Conservation (phyloP, 2,888 invertebrate species). For the Leptogaster cylindrica region DNA sequence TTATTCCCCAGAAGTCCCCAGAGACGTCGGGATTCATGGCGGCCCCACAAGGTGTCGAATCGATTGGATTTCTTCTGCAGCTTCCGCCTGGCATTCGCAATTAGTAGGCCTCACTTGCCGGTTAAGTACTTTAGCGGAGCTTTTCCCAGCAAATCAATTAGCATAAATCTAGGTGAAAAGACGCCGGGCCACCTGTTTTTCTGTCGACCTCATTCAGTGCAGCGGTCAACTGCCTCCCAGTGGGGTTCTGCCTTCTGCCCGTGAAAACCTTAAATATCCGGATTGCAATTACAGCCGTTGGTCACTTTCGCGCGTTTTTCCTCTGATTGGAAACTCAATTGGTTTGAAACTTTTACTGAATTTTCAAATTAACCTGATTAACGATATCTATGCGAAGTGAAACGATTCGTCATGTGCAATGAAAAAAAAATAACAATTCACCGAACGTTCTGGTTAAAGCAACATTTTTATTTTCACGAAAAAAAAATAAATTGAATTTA, state of each 20-base stretch:
- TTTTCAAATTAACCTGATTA: constrained; percentile 31
- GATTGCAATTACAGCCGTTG: too few species aligned
- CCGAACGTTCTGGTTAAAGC: too few species aligned
- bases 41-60: constrained; percentile 7
- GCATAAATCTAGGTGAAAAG: constrained; percentile 29
- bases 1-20: not conserved
- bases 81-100: not conserved
- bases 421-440: too few species aligned
- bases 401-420: constrained; percentile 21
- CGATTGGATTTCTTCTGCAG: constrained; percentile 18
- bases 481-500: too few species aligned
- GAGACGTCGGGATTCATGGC: not conserved
- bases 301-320: constrained; percentile 30
- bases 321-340: constrained; percentile 24
- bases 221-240: constrained; percentile 1
- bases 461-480: not conserved
- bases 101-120: not conserved
- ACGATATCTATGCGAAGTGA: constrained; percentile 3
- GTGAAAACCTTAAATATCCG: too few species aligned
- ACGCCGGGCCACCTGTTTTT: constrained; percentile 6
- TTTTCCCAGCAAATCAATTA: constrained; percentile 28
- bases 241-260: not conserved
- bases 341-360: constrained; percentile 29
- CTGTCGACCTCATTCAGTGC: constrained; percentile 14
- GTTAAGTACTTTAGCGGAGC: not conserved